Base-by-base conservation (phyloP, 2,113 vertebrate species). In the Ptyas mucosa region DNA sequence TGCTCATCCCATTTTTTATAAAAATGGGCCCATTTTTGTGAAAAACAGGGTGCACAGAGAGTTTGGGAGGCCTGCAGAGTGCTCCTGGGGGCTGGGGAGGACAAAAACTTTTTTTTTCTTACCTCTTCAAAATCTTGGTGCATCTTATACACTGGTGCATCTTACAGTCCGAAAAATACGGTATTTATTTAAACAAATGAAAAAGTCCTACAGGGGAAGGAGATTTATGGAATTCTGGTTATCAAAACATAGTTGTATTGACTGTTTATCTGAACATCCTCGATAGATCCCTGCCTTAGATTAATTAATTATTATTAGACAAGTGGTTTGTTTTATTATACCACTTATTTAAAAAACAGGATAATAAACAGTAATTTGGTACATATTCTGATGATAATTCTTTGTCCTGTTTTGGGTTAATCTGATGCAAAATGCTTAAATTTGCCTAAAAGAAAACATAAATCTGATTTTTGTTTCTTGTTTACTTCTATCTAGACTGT, bases 401-500 rank as follows among this genome's bases (percentile, higher is more conserved):
- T 75, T 96, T 97, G 94, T 96, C 96, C 97, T 96, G 85, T 93
- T 97, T 96, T 34, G 89, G 94, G 91, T 93, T 97, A 95, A 96
- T 95, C 96, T 94, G 34, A 92, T 96, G 95, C 93, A 97, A 94
- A 97, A 94, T 98, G 94, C 97, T 94, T 97, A 39, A 91, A 97
- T 95, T 94, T 89, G 95, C 95, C 96, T 97, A 97, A 39, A 81
- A 8, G 69, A 39, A 81, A 81, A 81, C 7, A 39, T 81, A 39
- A 81, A 39, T 81, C 34, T 51, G 20, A 92, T 95, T 95, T 97
- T 95, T 97, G 96, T 96, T 97, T 97, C 96, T 97, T 97, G 95
- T 96, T 94, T 98, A 95, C 96, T 98, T 98, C 96, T 95, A 97
- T 96, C 97, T 98, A 98, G 97, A 97, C 97, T 95, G 96, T 96